Evolutionary conservation across 2,113 vertebrate species (phyloP), one percentile per base, ranked within the genome.

Genomic region (Merops nubicus): DNA sequence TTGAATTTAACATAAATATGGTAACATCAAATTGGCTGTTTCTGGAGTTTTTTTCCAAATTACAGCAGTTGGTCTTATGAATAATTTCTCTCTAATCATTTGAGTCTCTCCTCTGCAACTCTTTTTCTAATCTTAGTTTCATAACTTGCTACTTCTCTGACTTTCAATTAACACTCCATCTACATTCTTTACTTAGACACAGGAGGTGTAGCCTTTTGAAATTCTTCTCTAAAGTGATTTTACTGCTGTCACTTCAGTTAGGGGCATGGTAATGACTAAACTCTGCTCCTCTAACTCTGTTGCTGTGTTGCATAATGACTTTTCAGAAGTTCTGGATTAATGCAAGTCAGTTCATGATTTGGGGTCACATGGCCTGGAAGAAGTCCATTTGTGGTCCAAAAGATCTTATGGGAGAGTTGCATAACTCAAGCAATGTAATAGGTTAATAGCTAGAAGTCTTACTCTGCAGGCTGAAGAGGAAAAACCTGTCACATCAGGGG

Each of bases 321-420:
- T 84, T 95, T 92, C 54, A 69, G 59, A 95, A 93, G n/a, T 67
- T 83, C 60, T 80, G 50, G 54, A 76, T 85, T 85, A 93, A 95
- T 88, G 83, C 45, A 85, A 64, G 78, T 93, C 76, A 78, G 21
- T 65, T 94, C 54, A 81, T 88, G 89, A 83, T 89, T 87, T 79
- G 18, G 36, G 31, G 18, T 14, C 63, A 77, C n/a, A 40, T 56
- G 33, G 47, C 47, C 54, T 77, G 80, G 67, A 12, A 33, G 15
- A 45, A 75, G 90, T 76, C 23, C n/a, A 34, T 90, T 64, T 85
- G 36, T 60, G 86, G 91, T 92, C 64, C 47, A 54, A 90, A 97
- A 81, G 60, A 86, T 91, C 48, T 91, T 82, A 57, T 42, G 29
- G 53, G 33, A 94, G 21, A 28, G 29, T 64, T 90, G 47, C n/a